phyloP scores from a whole-genome alignment of 2,888 invertebrate genomes.

The Calliscelio sp. region DNA sequence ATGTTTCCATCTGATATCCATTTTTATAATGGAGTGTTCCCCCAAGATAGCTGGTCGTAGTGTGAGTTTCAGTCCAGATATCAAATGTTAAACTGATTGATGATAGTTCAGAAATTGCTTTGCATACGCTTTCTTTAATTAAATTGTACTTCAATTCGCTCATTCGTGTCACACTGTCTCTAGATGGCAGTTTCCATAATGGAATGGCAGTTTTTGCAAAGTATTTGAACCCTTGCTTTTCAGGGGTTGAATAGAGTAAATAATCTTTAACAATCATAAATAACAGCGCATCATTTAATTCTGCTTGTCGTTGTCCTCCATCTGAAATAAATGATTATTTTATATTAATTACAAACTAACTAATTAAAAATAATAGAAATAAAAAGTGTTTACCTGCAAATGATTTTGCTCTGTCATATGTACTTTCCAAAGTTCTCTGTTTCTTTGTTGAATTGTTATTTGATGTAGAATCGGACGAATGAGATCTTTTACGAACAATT shows the following conservation, averaged over 20 bases:
- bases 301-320: slow-evolving; percentile 39
- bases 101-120: background rate
- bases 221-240: slow-evolving; percentile 38
- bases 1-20: slow-evolving; percentile 31
- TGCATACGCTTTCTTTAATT: slow-evolving; percentile 8
- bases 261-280: slow-evolving; percentile 48
- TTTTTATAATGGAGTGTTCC: slow-evolving; percentile 40
- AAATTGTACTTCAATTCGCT: slow-evolving; percentile 29
- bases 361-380: slow-evolving; percentile 23
- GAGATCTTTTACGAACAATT: slow-evolving; percentile 18
- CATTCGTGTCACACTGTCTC: slow-evolving; percentile 24
- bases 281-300: slow-evolving; percentile 41
- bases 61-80: slow-evolving; percentile 47
- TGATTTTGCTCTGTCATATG: slow-evolving; percentile 26
- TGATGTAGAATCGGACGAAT: background rate
- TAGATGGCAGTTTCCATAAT: slow-evolving; percentile 36
- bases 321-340: slow-evolving; percentile 36
- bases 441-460: slow-evolving; percentile 13
- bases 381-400: slow-evolving; percentile 20
- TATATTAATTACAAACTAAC: background rate
- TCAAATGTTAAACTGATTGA: slow-evolving; percentile 47
- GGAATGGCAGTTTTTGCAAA: slow-evolving; percentile 40
- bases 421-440: slow-evolving; percentile 29
- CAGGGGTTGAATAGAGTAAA: slow-evolving; percentile 5
- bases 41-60: slow-evolving; percentile 42